phyloP scores from a whole-genome alignment of 1,140 invertebrate genomes.

The Centruroides sculpturatus region DNA sequence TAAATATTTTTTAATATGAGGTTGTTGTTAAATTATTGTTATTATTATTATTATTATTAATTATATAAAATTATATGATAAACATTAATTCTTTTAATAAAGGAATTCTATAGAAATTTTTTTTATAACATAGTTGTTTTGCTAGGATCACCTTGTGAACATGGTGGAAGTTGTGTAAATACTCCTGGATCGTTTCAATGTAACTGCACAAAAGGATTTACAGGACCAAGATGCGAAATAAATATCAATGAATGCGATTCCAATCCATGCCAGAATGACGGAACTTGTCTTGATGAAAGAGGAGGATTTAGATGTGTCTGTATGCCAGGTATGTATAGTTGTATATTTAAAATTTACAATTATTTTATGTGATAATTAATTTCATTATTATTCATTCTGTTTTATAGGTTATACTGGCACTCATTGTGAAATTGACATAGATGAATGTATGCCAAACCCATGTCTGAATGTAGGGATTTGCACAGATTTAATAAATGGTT shows the following conservation, averaged over 20 bases:
- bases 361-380: neutral
- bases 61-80: too few relatives aligned
- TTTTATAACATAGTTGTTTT: constrained; percentile 29
- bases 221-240: constrained; percentile 67
- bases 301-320: constrained; percentile 88
- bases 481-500: constrained; percentile 20
- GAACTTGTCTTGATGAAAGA: constrained; percentile 81
- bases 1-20: neutral
- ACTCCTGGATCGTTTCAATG: constrained; percentile 84
- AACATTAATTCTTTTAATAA: too few relatives aligned
- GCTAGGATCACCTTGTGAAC: constrained; percentile 34
- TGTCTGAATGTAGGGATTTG: constrained; percentile 51
- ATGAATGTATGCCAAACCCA: constrained; percentile 74
- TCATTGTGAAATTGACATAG: constrained; percentile 70
- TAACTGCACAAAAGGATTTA: constrained; percentile 82
- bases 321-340: constrained; percentile 76
- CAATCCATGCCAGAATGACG: constrained; percentile 84
- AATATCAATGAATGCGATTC: constrained; percentile 76
- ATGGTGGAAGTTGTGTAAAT: constrained; percentile 57
- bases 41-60: too few relatives aligned
- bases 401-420: constrained; percentile 68
- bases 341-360: neutral
- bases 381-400: neutral
- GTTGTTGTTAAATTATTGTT: too few relatives aligned
- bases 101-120: too few relatives aligned